These are phyloP conservation scores for Mesochorus sp. DNA, from an alignment of 2,888 invertebrate genomes.

Conservation along the genomic window DNA sequence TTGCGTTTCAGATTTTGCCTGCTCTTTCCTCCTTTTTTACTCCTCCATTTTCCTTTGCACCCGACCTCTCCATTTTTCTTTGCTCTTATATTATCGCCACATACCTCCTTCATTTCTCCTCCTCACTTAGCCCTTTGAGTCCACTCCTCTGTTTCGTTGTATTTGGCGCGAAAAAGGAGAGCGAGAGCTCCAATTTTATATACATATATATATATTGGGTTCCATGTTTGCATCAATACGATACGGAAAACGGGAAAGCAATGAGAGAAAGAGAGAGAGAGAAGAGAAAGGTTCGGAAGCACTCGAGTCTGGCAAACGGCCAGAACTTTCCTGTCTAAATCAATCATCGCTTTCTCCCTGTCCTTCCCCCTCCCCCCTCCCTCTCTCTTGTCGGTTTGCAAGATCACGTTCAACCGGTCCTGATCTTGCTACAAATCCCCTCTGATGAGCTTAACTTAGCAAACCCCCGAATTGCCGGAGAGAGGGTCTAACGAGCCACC, in stretches of 20 bases:
- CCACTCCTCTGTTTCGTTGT: conserved; percentile 54
- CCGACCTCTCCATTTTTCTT: conserved; percentile 7
- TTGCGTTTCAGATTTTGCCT: conserved; percentile 32
- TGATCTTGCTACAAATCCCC: conserved; percentile 61
- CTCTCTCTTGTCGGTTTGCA: conserved; percentile 45
- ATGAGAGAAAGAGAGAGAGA: neutral
- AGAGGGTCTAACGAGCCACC: conserved; percentile 59
- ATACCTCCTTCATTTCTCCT: conserved; percentile 37
- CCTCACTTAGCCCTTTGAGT: conserved; percentile 12
- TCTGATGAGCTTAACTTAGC: conserved; percentile 66
- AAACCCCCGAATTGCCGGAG: conserved; percentile 39
- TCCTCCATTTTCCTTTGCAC: conserved; percentile 21
- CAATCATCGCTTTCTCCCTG: conserved; percentile 65
- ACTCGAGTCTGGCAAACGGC: conserved; percentile 61
- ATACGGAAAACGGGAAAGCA: conserved; percentile 4
- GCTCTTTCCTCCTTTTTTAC: no score
- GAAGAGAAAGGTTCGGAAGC: neutral
- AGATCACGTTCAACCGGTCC: conserved; percentile 59
- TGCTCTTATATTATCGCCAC: conserved; percentile 50
- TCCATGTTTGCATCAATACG: conserved; percentile 15
- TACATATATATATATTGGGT: conserved; percentile 15
- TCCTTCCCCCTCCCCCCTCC: conserved; percentile 9
- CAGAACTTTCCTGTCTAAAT: conserved; percentile 67
- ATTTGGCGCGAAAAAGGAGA: conserved; percentile 56
- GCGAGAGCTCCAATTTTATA: conserved; percentile 49